Evolutionary conservation across 2,113 vertebrate species (phyloP).

Genomic region (Orthochromis malagaraziensis): DNA sequence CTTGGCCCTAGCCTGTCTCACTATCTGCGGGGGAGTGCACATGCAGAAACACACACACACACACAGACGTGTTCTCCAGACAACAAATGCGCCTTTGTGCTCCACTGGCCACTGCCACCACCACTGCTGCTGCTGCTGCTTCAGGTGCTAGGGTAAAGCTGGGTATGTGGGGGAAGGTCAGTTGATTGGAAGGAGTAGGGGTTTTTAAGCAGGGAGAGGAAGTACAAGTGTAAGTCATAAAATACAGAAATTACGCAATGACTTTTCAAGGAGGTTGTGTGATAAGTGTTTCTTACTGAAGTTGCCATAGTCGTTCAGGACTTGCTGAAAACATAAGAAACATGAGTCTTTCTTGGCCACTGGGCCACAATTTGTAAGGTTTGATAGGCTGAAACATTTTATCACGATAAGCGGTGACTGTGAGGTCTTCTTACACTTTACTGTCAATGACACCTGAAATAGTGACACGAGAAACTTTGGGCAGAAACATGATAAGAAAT

Average conservation of each 20-base stretch:
- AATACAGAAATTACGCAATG: background rate
- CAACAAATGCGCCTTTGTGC: conserved; percentile 73
- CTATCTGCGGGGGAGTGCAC: conserved; percentile 72
- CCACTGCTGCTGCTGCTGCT: background rate
- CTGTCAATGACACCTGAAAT: background rate
- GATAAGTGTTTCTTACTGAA: background rate
- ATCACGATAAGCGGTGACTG: background rate
- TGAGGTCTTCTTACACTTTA: background rate
- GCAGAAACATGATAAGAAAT: background rate
- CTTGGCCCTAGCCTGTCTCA: conserved; percentile 64
- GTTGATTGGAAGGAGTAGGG: background rate
- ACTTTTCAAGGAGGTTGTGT: background rate
- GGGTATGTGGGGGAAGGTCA: background rate
- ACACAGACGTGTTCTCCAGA: conserved; percentile 44
- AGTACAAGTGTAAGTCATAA: background rate
- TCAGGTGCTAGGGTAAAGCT: conserved; percentile 15
- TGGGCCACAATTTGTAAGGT: background rate
- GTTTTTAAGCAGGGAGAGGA: background rate
- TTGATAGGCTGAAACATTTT: background rate
- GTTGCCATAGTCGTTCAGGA: background rate
- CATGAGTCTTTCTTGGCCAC: background rate
- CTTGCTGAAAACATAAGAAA: background rate
- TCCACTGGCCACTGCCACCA: conserved; percentile 23
- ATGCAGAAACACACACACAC: conserved; percentile 2
- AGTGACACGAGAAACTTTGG: background rate